Evolutionary conservation across 1,140 invertebrate genomes (phyloP).

Genomic region (Melanaphis sacchari): DNA sequence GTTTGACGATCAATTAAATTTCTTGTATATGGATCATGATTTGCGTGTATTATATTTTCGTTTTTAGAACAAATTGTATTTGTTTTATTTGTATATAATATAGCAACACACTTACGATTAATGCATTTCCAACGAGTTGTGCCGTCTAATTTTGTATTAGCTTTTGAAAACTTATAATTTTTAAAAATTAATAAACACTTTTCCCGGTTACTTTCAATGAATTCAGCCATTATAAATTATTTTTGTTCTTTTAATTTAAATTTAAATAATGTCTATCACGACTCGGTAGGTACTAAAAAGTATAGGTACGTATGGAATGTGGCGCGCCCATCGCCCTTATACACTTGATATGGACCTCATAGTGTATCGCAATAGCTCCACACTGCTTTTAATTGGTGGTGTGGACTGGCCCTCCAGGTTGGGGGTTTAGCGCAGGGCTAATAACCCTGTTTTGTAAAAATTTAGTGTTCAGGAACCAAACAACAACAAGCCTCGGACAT

Average conservation of each 20-base stretch:
- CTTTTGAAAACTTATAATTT: not conserved
- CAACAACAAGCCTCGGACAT: too few species aligned
- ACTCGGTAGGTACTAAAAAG: too few species aligned
- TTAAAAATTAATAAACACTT: not conserved
- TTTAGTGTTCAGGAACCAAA: too few species aligned
- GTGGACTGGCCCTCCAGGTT: too few species aligned
- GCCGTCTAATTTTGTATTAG: not conserved
- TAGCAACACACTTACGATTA: not conserved
- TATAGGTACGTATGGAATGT: not conserved
- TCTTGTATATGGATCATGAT: not conserved
- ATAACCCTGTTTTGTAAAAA: too few species aligned
- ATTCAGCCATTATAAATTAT: not conserved
- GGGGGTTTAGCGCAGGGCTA: too few species aligned
- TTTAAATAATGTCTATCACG: not conserved
- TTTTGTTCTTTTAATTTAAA: not conserved
- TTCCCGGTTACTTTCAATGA: not conserved
- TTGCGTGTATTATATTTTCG: not conserved
- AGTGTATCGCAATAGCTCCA: too few species aligned
- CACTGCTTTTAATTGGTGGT: too few species aligned
- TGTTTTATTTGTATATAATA: not conserved
- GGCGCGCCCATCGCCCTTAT: too few species aligned
- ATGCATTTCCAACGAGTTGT: not conserved
- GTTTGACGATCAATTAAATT: not conserved
- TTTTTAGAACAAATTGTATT: not conserved
- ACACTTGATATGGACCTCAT: too few species aligned